Evolutionary conservation across 1,140 invertebrate genomes (phyloP).

Genomic region (Monochamus saltuarius): DNA sequence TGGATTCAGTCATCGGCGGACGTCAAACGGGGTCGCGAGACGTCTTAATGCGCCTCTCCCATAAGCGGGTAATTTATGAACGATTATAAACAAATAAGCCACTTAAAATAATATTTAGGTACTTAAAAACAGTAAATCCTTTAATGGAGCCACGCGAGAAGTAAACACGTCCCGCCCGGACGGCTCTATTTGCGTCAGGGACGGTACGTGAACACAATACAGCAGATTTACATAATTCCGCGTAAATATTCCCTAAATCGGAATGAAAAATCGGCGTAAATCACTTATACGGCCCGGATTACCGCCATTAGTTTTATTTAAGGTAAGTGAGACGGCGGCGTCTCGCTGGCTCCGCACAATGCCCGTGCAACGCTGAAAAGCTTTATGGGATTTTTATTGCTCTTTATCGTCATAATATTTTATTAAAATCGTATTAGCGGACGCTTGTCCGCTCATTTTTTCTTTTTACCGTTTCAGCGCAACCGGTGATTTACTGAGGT

Average conservation of each 20-base stretch:
- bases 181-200: slow-evolving; percentile 35
- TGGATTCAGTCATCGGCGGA: background rate
- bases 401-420: too few species aligned
- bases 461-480: too few species aligned
- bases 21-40: background rate
- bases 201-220: slow-evolving; percentile 30
- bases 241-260: slow-evolving; percentile 37
- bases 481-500: too few species aligned
- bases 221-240: slow-evolving; percentile 30
- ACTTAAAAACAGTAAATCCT: slow-evolving; percentile 29
- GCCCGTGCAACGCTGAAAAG: too few species aligned
- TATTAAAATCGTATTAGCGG: too few species aligned
- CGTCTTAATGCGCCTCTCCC: background rate
- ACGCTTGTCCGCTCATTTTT: too few species aligned
- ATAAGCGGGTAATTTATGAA: slow-evolving; percentile 22
- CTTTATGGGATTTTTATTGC: too few species aligned
- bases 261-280: slow-evolving; percentile 32
- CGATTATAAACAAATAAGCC: slow-evolving; percentile 32
- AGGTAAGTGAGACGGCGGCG: background rate
- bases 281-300: slow-evolving; percentile 6
- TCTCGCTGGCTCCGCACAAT: too few species aligned
- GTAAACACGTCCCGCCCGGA: slow-evolving; percentile 25
- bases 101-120: slow-evolving; percentile 37
- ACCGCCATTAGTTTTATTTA: slow-evolving; percentile 21
- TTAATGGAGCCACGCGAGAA: slow-evolving; percentile 18